Base-by-base conservation (phyloP, 2,797 vertebrate genomes). In the Champsocephalus gunnari region DNA sequence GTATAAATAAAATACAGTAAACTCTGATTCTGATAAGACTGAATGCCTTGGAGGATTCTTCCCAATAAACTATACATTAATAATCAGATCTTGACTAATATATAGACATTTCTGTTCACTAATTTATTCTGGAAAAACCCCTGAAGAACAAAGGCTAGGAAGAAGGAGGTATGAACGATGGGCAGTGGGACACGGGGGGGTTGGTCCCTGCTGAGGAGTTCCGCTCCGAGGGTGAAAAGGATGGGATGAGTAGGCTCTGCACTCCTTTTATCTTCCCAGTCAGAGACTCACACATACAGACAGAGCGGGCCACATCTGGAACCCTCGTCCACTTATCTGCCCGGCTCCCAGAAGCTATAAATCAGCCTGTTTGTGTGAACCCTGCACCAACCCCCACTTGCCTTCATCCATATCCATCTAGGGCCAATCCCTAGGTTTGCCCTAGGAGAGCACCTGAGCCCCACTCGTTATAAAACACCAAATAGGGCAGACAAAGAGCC, bases 301-400 rank as follows among this genome's bases (percentile, higher is more conserved):
- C 80, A 75, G 80, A 77, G 61, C 48, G 64, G 69, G 67, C 69
- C 80, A 89, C 90, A 92, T 93, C 92, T 92, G 88, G 86, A 89
- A 78, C 77, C 51, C 81, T 87, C 81, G 53, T 87, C 85, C 71
- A 68, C 78, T 87, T 87, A 85, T 89, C 87, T 82, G 58, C 45
- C 6, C 78, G 51, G 54, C 63, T 80, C 84, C 58, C 77, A 82
- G 73, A 81, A 81, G 82, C 76, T 72, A 76, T 92, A 91, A 91
- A 92, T 92, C 86, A 87, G 44, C 38, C 45, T 65, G 75, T 86
- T 78, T 83, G 50, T 79, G 81, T 74, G 78, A 88, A 84, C 56
- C 41, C 61, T 74, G 75, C 55, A 56, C 43, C 14, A 38, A 38
- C 9, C 19, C 60, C 21, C 34, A 49, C 12, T 14, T 9, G 21